These are phyloP conservation scores for Neria commutata DNA, from an alignment of 2,888 invertebrate genomes.

Conservation along the genomic window DNA sequence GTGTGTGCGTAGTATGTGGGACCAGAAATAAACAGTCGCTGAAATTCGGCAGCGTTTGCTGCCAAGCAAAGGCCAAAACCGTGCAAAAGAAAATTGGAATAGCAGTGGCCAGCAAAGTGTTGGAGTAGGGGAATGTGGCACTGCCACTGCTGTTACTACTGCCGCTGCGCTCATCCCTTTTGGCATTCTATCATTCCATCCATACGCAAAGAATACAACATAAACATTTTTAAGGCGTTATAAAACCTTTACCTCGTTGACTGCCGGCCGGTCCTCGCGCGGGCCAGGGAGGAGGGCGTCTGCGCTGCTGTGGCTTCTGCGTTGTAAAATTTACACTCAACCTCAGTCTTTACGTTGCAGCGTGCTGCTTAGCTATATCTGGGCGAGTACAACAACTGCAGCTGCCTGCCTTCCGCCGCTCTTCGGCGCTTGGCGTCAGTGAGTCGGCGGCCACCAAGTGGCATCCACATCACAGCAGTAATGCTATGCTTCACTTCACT, in stretches of 20 bases:
- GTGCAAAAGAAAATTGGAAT: constrained; percentile 1
- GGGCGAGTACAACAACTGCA: no score
- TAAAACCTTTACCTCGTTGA: constrained; percentile 47
- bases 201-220: constrained; percentile 10
- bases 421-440: not conserved
- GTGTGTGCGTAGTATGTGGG: no score
- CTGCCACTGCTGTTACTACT: not conserved
- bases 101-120: not conserved
- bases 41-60: not conserved
- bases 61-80: constrained; percentile 15
- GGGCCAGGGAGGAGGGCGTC: not conserved
- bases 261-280: no score
- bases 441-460: not conserved
- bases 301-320: constrained; percentile 8
- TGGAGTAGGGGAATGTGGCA: not conserved
- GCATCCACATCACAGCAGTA: not conserved
- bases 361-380: no score
- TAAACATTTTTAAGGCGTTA: constrained; percentile 35
- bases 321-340: not conserved
- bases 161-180: not conserved
- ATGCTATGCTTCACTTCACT: no score
- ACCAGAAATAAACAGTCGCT: not conserved
- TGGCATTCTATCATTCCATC: constrained; percentile 14
- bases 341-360: not conserved
- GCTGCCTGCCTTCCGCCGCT: no score